Base-by-base conservation (phyloP, 1,140 invertebrate species). In the Diploscapter pachys region DNA sequence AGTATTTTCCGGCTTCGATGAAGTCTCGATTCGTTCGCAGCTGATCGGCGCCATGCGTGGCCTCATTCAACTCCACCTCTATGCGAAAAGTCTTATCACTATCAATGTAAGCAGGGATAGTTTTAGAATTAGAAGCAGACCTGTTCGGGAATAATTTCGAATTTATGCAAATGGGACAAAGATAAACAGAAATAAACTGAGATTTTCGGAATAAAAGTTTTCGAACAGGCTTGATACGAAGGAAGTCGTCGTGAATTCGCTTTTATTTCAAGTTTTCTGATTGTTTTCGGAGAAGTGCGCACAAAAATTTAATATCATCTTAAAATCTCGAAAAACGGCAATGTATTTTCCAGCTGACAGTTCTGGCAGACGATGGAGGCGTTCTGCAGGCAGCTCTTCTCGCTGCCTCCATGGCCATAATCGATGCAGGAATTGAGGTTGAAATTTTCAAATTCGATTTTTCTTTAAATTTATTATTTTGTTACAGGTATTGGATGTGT, bases 341-440 rank as follows among this genome's bases (percentile, higher is more conserved):
- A 31, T 31, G 31, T 50, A 31, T 8, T 64, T 64, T 64, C 13
- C 13, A 64, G 63, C 9, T 64, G 8, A 68, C 48, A 5, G 66
- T 68, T 9, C 11, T 68, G 51, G n/a, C 9, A n/a, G 11, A 52
- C 6, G 66, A 68, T 48, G 66, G 66, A 5, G 66, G 66, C 8
- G 66, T 68, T 8, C 66, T 68, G 13, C 66, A 68, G 2, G 66
- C 66, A 54, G 66, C 66, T 2, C 51, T 68, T 8, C 6, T 68
- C 5, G 66, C 66, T 48, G 8, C 48, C 66, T 68, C 66, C 6
- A 13, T 68, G 6, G 66, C 66, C 50, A 6, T 68, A 6, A 68
- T 54, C 8, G 52, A 68, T 54, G 66, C 66, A 6, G 66, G 66
- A 68, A 68, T 68, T 68, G 66, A 68, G 51, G 66, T 68, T 11